Evolutionary conservation across 2,113 vertebrate genomes (phyloP), one percentile per base, ranked within the genome.

Genomic region (Pachyramphus minor): DNA sequence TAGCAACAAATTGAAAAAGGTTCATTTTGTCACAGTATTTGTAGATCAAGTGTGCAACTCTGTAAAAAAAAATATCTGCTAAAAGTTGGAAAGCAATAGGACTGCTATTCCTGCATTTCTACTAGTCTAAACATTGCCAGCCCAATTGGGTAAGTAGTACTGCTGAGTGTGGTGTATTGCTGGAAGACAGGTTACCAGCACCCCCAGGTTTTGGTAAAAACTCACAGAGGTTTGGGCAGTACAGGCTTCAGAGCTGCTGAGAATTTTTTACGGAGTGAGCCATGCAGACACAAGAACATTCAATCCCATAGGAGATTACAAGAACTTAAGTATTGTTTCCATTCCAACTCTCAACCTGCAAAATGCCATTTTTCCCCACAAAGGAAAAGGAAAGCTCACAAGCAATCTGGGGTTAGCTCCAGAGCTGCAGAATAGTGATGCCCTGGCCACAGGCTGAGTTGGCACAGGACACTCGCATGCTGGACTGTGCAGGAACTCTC

Each of bases 31-130:
- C 33, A 67, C 47, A 28, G 50, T 55, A 27, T 83, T 67, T 92
- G 66, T 45, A 86, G 83, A 78, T 92, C 47, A 78, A 89, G 17
- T 41, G 39, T 16, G 5, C 31, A 78, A n/a, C 31, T 92, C 86
- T 56, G 28, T 67, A 69, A 68, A 91, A 60, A 78, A 84, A 88
- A 92, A 78, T 77, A 55, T 67, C 75, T 93, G 7, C 49, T 64
- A n/a, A n/a, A 84, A 83, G n/a, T n/a, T 81, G 22, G 44, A 84
- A 93, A 90, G 84, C 12, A 81, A 16, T 4, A 50, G 27, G 22
- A 30, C 30, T 92, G 50, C 42, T 77, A 8, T 74, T 84, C 14
- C 55, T 47, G 4, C 19, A 20, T 20, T 87, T 68, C 22, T 25
- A 7, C 10, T 58, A 16, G 27, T 53, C n/a, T 73, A 31, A 68